Percentiles rank a stretch among this genome's conserved stretches.
phyloP scores from a whole-genome alignment of 2,888 invertebrate genomes.

The Microchrysa polita region DNA sequence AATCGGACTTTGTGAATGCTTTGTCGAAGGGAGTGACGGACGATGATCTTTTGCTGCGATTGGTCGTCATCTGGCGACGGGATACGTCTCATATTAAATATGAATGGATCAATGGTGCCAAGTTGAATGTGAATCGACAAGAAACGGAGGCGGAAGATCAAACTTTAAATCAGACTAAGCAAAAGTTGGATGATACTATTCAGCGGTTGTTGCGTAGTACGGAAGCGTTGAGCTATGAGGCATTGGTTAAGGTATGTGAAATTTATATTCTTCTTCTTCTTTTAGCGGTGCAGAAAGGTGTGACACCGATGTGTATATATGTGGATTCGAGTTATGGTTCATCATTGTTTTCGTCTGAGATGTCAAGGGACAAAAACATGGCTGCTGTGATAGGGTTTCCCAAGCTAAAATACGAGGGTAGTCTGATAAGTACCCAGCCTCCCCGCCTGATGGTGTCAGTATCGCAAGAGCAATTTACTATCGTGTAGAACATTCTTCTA shows the following conservation, averaged over 20 bases:
- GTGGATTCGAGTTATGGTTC: too few species aligned
- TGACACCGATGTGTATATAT: too few species aligned
- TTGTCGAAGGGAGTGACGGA: constrained; percentile 67
- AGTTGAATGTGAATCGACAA: constrained; percentile 58
- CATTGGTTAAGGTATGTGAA: constrained; percentile 74
- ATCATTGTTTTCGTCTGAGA: too few species aligned
- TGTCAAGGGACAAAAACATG: too few species aligned
- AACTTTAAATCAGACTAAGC: constrained; percentile 75
- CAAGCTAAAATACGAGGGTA: too few species aligned
- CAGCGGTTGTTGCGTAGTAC: constrained; percentile 76
- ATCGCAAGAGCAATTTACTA: too few species aligned
- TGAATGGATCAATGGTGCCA: constrained; percentile 77
- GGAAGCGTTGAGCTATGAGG: constrained; percentile 80
- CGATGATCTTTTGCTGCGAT: constrained; percentile 75
- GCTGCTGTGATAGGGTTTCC: too few species aligned
- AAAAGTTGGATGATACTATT: constrained; percentile 77
- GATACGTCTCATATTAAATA: constrained; percentile 88
- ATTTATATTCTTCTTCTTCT: background rate
- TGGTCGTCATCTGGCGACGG: constrained; percentile 90
- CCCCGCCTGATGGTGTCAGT: too few species aligned
- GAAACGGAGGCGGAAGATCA: constrained; percentile 63
- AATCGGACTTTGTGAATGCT: constrained; percentile 80
- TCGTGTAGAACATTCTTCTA: too few species aligned
- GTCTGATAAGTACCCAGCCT: too few species aligned
- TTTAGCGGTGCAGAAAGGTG: too few species aligned